Percentiles rank a stretch among this genome's conserved stretches.
Conservation (phyloP, 2,888 invertebrate genomes). For the Odontocerum albicorne region DNA sequence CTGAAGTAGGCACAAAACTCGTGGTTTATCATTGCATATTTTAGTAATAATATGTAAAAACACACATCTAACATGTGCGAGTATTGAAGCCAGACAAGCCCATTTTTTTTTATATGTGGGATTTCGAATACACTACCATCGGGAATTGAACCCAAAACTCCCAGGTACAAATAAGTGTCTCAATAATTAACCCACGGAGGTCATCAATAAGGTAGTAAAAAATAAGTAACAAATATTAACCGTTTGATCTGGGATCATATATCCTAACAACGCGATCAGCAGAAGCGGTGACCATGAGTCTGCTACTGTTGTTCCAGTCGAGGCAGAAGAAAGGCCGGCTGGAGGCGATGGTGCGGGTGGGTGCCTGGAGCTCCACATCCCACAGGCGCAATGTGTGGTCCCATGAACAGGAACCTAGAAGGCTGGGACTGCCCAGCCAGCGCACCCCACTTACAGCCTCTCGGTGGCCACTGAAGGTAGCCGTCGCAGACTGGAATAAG, state of each 20-base stretch:
- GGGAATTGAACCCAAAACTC: too few species aligned
- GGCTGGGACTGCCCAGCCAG: constrained; percentile 81
- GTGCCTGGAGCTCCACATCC: constrained; percentile 79
- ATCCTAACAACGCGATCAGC: constrained; percentile 89
- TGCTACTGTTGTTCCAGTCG: constrained; percentile 78
- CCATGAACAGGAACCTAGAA: constrained; percentile 87
- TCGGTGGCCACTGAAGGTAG: constrained; percentile 89
- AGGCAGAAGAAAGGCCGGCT: constrained; percentile 90
- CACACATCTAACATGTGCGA: too few species aligned
- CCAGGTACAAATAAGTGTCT: too few species aligned
- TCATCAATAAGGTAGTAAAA: too few species aligned
- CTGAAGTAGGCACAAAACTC: too few species aligned
- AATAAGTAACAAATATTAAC: constrained; percentile 47
- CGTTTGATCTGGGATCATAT: constrained; percentile 88
- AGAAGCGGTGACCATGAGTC: constrained; percentile 79
- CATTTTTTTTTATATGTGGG: too few species aligned
- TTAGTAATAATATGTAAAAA: too few species aligned
- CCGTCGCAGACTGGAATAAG: constrained; percentile 68
- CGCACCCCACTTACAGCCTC: constrained; percentile 85
- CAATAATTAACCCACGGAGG: too few species aligned
- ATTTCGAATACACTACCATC: too few species aligned
- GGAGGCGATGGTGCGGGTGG: constrained; percentile 51
- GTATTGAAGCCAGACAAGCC: too few species aligned
- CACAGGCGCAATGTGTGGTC: constrained; percentile 94
- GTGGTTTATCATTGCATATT: too few species aligned